Conservation (phyloP, 2,888 invertebrate genomes). For the Polylopha cassiicola region DNA sequence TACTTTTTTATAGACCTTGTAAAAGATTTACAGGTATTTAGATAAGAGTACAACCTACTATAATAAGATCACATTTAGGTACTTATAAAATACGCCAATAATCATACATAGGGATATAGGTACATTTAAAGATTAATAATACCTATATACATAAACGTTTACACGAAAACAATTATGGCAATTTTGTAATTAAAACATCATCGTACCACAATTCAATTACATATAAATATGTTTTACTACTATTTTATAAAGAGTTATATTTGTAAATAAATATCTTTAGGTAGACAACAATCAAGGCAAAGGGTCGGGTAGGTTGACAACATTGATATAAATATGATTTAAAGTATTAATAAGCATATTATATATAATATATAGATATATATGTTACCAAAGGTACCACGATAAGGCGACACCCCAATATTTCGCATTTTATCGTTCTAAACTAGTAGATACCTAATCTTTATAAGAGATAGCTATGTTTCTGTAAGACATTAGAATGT, state of each 20-base stretch:
- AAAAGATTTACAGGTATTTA: slow-evolving; percentile 14
- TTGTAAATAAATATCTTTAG: background rate
- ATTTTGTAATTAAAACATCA: too few species aligned
- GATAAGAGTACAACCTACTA: slow-evolving; percentile 20
- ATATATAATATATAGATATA: slow-evolving; percentile 11
- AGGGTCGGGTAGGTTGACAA: slow-evolving; percentile 11
- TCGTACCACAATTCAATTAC: too few species aligned
- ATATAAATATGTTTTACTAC: too few species aligned
- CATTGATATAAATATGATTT: slow-evolving; percentile 11
- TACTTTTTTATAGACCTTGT: slow-evolving; percentile 6
- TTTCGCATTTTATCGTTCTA: too few species aligned
- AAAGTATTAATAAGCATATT: slow-evolving; percentile 16
- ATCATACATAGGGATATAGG: slow-evolving; percentile 7
- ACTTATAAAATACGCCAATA: slow-evolving; percentile 9
- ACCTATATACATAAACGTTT: too few species aligned
- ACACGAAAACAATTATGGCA: too few species aligned
- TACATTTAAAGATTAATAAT: too few species aligned
- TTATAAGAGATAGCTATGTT: too few species aligned
- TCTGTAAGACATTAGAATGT: too few species aligned
- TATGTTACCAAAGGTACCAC: too few species aligned
- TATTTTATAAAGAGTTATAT: background rate
- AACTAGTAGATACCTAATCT: too few species aligned
- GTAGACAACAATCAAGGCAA: slow-evolving; percentile 12
- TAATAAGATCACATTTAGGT: slow-evolving; percentile 21
- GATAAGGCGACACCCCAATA: slow-evolving; percentile 15